These are phyloP conservation scores for Epinotia bilunana DNA, from an alignment of 2,888 invertebrate genomes.

Conservation along the genomic window DNA sequence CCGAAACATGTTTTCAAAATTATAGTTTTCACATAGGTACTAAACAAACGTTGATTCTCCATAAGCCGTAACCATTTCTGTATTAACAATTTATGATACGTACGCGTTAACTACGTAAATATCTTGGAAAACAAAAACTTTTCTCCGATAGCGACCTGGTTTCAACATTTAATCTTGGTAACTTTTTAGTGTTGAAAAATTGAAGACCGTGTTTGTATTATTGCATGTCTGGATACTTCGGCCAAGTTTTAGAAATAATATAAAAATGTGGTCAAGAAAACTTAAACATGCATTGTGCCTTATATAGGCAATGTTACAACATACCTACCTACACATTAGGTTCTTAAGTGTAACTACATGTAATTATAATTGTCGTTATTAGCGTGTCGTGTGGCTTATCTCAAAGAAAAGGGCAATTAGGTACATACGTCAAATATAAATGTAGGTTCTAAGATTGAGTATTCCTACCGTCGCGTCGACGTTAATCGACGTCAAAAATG, in stretches of 20 bases:
- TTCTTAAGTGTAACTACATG: not conserved
- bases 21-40: not conserved
- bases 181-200: not conserved
- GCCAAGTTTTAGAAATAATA: not conserved
- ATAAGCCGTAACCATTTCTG: not conserved
- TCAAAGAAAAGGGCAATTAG: not conserved
- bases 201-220: not conserved
- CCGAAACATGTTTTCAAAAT: constrained; percentile 18
- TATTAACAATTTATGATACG: not conserved
- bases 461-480: no score
- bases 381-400: not conserved
- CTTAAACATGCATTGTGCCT: not conserved
- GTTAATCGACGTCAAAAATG: no score
- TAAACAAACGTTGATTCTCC: not conserved
- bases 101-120: not conserved
- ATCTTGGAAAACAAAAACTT: not conserved
- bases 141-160: not conserved
- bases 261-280: not conserved
- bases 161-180: no score
- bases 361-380: not conserved
- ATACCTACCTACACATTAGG: not conserved
- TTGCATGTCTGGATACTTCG: not conserved
- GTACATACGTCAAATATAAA: no score
- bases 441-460: no score
- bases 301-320: not conserved